Base-by-base conservation (phyloP, 1,140 invertebrate genomes). In the Papilio machaon region DNA sequence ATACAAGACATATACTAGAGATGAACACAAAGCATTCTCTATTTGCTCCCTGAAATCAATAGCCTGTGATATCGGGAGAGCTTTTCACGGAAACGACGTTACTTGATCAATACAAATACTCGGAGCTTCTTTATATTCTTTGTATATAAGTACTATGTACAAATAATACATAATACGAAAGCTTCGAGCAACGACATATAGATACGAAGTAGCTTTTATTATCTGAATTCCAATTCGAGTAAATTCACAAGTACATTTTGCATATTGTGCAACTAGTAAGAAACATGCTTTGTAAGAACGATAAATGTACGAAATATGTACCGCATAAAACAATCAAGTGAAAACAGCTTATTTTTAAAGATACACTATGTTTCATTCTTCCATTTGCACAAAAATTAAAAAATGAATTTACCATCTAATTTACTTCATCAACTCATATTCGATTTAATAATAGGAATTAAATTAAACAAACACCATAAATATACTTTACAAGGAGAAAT, bases 21-120 rank as follows among this genome's bases (percentile, higher is more conserved):
- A 35, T 70, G 64, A 70, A 70, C 30, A 70, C 30, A 70, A 70
- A 70, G 64, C 64, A 70, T 35, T 70, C 64, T 13, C 64, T 35
- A 15, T 11, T 5, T 70, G 30, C 64, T 35, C 64, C 19, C 11
- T 35, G 64, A 70, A 70, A 35, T 70, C 64, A 70, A 70, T 70
- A 70, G 30, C 1, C 30, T 35, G 64, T 70, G 64, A 70, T 70
- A 70, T 38, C 30, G 30, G 11, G 30, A 35, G 64, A 70, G 23
- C 30, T 15, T 17, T 70, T 70, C 64, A 70, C 35, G 64, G 64
- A 35, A 70, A 70, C 64, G 64, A 70, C 64, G 64, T 35, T 35
- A 70, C 64, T 70, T 35, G 64, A 70, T 70, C 64, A 70, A 70
- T 70, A 70, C 64, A 70, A 70, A 70, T 35, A 70, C 64, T 70